phyloP scores from a whole-genome alignment of 2,888 invertebrate species.

The Deilephila porcellus region DNA sequence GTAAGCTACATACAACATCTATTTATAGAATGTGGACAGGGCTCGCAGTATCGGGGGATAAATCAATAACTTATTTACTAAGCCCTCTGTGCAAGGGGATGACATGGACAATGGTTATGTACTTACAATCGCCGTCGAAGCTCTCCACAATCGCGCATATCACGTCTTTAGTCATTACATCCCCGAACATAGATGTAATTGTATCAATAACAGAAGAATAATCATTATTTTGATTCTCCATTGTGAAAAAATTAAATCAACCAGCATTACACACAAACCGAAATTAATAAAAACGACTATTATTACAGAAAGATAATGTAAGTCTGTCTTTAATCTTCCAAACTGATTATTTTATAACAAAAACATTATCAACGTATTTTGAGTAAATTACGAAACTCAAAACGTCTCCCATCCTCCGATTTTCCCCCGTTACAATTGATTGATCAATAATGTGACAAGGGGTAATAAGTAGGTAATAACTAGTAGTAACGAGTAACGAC shows the following conservation, averaged over 20 bases:
- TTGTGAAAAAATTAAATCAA: slow-evolving; percentile 28
- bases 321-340: neutral
- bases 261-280: neutral
- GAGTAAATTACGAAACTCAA: slow-evolving; percentile 15
- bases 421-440: slow-evolving; percentile 7
- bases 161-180: slow-evolving; percentile 61
- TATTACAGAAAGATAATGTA: slow-evolving; percentile 9
- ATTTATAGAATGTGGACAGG: slow-evolving; percentile 21
- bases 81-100: slow-evolving; percentile 1
- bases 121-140: slow-evolving; percentile 74
- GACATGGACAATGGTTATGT: slow-evolving; percentile 15
- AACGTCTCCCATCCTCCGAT: slow-evolving; percentile 9
- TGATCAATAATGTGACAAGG: neutral
- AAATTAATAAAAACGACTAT: neutral
- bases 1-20: slow-evolving; percentile 19
- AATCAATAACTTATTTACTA: slow-evolving; percentile 23
- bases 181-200: slow-evolving; percentile 60
- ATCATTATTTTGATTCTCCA: slow-evolving; percentile 31
- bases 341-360: slow-evolving; percentile 28
- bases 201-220: slow-evolving; percentile 29
- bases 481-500: neutral
- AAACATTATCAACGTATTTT: slow-evolving; percentile 29
- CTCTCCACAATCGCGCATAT: slow-evolving; percentile 67
- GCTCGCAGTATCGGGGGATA: slow-evolving; percentile 17
- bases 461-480: neutral